These are phyloP conservation scores for Drosophila sucinea DNA, from an alignment of 1,140 invertebrate species.

Conservation along the genomic window DNA sequence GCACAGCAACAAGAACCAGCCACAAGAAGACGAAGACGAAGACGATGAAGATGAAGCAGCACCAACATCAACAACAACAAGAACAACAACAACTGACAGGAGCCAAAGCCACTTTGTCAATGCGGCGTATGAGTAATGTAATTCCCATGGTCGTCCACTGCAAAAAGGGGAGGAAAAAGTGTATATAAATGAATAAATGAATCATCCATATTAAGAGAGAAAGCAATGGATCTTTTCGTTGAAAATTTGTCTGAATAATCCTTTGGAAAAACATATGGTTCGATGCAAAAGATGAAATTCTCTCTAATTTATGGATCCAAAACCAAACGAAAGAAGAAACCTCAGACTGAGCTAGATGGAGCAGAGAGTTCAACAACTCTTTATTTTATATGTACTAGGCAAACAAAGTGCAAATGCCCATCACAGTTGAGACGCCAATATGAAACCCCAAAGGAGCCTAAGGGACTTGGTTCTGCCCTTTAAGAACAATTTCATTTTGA, in stretches of 20 bases:
- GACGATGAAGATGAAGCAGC: background rate
- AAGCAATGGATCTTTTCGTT: background rate
- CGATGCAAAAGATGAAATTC: background rate
- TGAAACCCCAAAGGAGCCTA: too few relatives aligned
- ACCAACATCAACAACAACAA: constrained; percentile 3
- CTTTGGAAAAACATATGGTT: background rate
- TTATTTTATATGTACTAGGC: too few relatives aligned
- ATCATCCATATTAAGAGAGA: background rate
- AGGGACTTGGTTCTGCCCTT: too few relatives aligned
- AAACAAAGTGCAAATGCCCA: too few relatives aligned
- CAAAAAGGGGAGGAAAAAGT: background rate
- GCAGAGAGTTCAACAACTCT: too few relatives aligned
- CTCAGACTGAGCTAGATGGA: background rate
- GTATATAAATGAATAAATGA: background rate
- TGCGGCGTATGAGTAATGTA: constrained; percentile 70
- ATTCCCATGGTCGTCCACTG: constrained; percentile 7
- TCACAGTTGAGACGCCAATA: too few relatives aligned
- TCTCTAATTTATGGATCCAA: background rate
- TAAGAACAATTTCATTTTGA: too few relatives aligned
- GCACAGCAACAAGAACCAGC: constrained; percentile 18
- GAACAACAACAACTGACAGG: background rate
- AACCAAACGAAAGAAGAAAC: background rate
- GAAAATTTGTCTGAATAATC: background rate
- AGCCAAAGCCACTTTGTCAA: constrained; percentile 29
- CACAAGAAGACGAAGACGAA: constrained; percentile 11